A percentile compares a stretch with the other conserved stretches of the same genome.
phyloP scores from a whole-genome alignment of 2,797 vertebrate genomes.

The Melanogrammus aeglefinus region DNA sequence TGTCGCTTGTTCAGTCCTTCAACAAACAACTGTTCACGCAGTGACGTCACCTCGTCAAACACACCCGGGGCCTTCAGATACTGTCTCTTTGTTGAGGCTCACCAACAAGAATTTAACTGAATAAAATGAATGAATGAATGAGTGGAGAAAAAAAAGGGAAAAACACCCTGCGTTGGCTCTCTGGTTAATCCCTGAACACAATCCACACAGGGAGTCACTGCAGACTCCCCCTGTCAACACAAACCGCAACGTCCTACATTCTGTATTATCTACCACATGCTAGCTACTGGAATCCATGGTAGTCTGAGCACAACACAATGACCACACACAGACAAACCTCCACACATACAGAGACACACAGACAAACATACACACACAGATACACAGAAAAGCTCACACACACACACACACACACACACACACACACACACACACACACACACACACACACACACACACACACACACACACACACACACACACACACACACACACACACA shows the following conservation, averaged over 20 bases:
- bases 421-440: neutral
- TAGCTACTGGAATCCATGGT: slow-evolving; percentile 35
- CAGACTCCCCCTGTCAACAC: slow-evolving; percentile 25
- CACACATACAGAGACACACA: neutral
- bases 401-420: neutral
- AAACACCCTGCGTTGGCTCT: slow-evolving; percentile 39
- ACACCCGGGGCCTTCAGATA: slow-evolving; percentile 34
- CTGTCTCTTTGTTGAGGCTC: slow-evolving; percentile 42
- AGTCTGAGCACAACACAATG: slow-evolving; percentile 3
- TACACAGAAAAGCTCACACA: no score
- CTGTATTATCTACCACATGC: slow-evolving; percentile 12
- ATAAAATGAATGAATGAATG: slow-evolving; percentile 49
- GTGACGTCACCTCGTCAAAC: slow-evolving; percentile 59
- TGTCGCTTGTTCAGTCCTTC: slow-evolving; percentile 18
- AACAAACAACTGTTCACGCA: slow-evolving; percentile 52
- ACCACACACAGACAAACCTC: neutral
- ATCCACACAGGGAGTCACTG: slow-evolving; percentile 47
- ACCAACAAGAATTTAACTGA: slow-evolving; percentile 17
- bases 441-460: slow-evolving; percentile 37
- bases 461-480: slow-evolving; percentile 12
- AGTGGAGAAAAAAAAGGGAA: slow-evolving; percentile 37
- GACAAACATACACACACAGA: neutral
- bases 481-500: slow-evolving; percentile 42
- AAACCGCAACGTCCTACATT: slow-evolving; percentile 38
- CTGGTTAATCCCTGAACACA: slow-evolving; percentile 40